Base-by-base conservation (phyloP, 2,113 vertebrate genomes). In the Andinoacara biseriatus region DNA sequence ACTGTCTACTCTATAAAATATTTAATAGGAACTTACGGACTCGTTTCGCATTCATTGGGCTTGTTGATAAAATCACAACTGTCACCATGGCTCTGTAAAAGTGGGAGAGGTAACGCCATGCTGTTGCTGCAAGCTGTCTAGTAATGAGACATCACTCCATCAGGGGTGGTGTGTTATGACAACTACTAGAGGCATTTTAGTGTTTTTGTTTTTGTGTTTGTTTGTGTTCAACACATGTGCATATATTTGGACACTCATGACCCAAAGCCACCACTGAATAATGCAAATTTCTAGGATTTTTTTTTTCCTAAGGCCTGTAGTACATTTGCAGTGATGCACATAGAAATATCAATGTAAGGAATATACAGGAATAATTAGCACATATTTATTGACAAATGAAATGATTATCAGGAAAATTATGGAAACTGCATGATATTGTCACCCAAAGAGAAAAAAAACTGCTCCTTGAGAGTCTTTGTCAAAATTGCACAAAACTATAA, bases 141-240 rank as follows among this genome's bases (percentile, higher is more conserved):
- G 87, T 94, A 94, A 93, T 93, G 90, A 94, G 89, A 81, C 90
- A 87, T 93, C 87, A 88, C 76, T 92, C 90, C 76, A 88, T 92
- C 92, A 85, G 81, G 58, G 81, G 81, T 85, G 87, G 87, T 80
- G 74, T 87, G 84, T 83, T 89, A 89, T 93, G 92, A 94, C 92
- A 93, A 87, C 85, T 90, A 91, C 91, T 88, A 59, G 85, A 87
- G 92, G 92, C 90, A 76, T 76, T 81, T 76, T 65, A 58, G n/a
- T 75, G 33, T 3, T 35, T 83, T n/a, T n/a, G n/a, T 76, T 87
- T 59, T 83, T 18, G 76, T 83, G 40, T 62, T 65, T 80, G 77
- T 78, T 65, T 80, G 77, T 78, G 22, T 13, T 49, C 10, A 56
- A 17, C 31, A 78, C 11, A 20, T 63, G 38, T 29, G n/a, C 43